phyloP scores from a whole-genome alignment of 2,888 invertebrate genomes.

The Cheilosia variabilis region DNA sequence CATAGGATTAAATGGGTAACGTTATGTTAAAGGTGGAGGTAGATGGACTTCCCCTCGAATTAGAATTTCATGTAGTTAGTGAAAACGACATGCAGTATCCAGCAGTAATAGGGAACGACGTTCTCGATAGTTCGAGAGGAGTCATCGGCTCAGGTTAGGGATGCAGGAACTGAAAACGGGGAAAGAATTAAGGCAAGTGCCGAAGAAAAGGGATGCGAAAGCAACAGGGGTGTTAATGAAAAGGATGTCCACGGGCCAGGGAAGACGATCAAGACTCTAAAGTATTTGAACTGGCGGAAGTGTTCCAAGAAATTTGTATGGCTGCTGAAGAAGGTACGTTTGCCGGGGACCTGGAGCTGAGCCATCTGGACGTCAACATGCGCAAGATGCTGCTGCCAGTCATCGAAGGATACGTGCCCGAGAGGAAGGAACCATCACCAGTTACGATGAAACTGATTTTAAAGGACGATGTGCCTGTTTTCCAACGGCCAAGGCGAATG shows the following conservation, averaged over 20 bases:
- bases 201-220: background rate
- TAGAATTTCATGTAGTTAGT: no score
- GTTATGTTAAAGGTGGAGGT: no score
- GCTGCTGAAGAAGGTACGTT: conserved; percentile 13
- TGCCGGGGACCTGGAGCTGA: conserved; percentile 21
- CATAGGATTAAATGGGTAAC: no score
- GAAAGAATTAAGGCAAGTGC: background rate
- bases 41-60: no score
- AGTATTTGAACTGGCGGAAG: background rate
- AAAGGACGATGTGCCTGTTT: background rate
- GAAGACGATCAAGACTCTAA: background rate
- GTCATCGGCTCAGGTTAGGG: background rate
- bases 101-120: no score
- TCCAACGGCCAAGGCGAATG: no score
- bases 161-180: background rate
- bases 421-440: conserved; percentile 6
- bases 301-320: background rate
- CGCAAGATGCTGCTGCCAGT: conserved; percentile 11
- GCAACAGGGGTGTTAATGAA: no score
- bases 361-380: conserved; percentile 9
- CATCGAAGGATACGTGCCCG: conserved; percentile 14
- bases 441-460: conserved; percentile 4
- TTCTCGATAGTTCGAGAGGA: background rate
- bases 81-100: no score
- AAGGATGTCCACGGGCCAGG: background rate